These are phyloP conservation scores for Apis florea DNA, from an alignment of 1,140 invertebrate species.

Conservation along the genomic window DNA sequence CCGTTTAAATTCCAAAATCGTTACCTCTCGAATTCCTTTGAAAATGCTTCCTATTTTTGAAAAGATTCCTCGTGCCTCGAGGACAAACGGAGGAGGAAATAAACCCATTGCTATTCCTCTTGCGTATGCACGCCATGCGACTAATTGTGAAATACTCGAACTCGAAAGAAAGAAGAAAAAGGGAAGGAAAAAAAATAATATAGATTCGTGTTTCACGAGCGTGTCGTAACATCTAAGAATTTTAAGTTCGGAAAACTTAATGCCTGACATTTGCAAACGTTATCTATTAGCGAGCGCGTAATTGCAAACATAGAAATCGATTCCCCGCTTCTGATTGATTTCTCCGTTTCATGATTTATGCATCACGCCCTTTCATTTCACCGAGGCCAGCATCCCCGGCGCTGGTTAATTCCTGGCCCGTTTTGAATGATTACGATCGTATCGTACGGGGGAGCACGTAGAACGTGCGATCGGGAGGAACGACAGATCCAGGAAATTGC, in stretches of 20 bases:
- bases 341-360: constrained; percentile 19
- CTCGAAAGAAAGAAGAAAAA: neutral
- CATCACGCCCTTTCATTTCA: constrained; percentile 10
- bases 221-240: neutral
- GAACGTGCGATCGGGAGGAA: neutral
- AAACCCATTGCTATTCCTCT: too few relatives aligned
- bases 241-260: neutral
- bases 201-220: neutral
- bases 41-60: neutral
- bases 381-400: neutral
- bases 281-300: constrained; percentile 15
- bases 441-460: neutral
- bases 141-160: neutral
- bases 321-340: constrained; percentile 30
- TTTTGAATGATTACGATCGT: neutral
- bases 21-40: neutral
- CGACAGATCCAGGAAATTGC: constrained; percentile 10
- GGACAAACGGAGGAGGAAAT: neutral
- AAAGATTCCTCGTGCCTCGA: neutral
- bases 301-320: constrained; percentile 17
- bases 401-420: neutral
- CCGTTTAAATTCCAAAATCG: neutral
- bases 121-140: too few relatives aligned
- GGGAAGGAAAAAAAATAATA: neutral
- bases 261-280: constrained; percentile 28